These are phyloP conservation scores for Synergus itoensis DNA, from an alignment of 2,888 invertebrate genomes.

Conservation along the genomic window DNA sequence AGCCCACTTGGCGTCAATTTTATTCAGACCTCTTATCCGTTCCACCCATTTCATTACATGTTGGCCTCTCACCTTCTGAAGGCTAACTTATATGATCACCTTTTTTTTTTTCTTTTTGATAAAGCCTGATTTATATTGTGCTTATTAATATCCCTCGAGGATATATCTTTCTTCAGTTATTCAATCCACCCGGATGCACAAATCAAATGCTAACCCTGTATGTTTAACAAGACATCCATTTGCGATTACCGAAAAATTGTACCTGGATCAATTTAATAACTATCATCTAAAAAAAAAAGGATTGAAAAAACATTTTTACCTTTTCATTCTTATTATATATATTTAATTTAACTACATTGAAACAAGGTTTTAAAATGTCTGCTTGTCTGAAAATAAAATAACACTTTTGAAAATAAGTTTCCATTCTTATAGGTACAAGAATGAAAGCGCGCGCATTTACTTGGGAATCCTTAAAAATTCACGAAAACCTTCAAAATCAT, in stretches of 20 bases:
- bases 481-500: no score
- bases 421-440: neutral
- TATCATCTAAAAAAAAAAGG: no score
- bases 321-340: no score
- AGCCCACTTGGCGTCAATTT: conserved; percentile 10
- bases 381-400: no score
- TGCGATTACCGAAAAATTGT: neutral
- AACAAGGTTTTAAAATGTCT: neutral
- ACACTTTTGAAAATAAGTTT: neutral
- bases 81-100: conserved; percentile 23
- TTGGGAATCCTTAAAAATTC: no score
- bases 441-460: no score
- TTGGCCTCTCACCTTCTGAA: conserved; percentile 38
- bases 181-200: neutral
- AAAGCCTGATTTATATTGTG: neutral
- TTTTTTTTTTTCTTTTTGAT: conserved; percentile 6
- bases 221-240: neutral
- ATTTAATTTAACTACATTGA: no score
- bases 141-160: neutral
- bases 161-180: neutral
- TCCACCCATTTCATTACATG: conserved; percentile 2
- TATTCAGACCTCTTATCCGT: conserved; percentile 22
- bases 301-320: no score
- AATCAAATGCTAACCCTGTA: neutral
- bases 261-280: no score